Conservation (phyloP, 2,113 vertebrate genomes). For the Zootoca vivipara region DNA sequence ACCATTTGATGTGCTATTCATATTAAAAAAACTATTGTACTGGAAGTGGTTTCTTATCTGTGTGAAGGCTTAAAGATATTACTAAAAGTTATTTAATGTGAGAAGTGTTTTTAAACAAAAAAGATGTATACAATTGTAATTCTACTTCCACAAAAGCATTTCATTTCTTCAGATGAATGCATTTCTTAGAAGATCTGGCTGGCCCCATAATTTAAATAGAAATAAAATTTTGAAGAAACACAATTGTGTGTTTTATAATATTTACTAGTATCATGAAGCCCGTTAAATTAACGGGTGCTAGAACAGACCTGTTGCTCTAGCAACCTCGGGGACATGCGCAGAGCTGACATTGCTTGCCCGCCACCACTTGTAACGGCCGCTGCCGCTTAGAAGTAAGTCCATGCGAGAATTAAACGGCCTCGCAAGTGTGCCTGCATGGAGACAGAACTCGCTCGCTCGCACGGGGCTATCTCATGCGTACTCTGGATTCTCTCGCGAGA, state of each 20-base stretch:
- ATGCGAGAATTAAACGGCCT: too few species aligned
- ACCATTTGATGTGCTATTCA: constrained; percentile 68
- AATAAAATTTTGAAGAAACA: constrained; percentile 91
- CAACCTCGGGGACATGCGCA: too few species aligned
- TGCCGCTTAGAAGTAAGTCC: too few species aligned
- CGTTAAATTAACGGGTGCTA: too few species aligned
- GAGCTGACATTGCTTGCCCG: too few species aligned
- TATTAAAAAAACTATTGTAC: constrained; percentile 68
- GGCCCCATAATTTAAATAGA: constrained; percentile 86
- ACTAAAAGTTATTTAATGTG: constrained; percentile 71
- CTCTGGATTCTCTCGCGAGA: too few species aligned
- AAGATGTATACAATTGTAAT: constrained; percentile 76
- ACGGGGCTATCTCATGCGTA: too few species aligned
- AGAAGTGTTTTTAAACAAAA: constrained; percentile 23
- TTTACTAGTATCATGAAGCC: too few species aligned
- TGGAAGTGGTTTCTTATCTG: constrained; percentile 73
- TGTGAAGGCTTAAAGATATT: constrained; percentile 69
- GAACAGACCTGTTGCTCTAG: too few species aligned
- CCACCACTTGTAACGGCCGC: too few species aligned
- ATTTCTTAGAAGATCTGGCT: constrained; percentile 84
- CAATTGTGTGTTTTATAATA: constrained; percentile 41
- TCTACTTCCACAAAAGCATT: constrained; percentile 68
- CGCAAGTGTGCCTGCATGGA: too few species aligned
- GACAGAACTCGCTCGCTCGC: too few species aligned
- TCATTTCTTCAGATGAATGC: constrained; percentile 72